Base-by-base conservation (phyloP, 2,113 vertebrate genomes). In the Melanerpes aurifrons region DNA sequence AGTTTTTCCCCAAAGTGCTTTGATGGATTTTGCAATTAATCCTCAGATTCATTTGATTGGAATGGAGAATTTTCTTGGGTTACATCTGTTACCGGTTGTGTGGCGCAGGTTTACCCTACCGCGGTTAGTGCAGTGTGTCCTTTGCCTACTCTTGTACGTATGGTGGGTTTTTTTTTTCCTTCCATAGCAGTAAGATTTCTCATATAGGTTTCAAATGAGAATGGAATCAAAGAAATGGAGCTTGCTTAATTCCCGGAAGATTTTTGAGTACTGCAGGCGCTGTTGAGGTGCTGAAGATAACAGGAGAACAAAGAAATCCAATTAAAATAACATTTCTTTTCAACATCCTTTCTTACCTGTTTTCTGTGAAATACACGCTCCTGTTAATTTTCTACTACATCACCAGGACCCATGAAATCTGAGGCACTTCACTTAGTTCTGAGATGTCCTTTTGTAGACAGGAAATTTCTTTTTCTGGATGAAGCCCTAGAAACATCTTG, bases 311-410 rank as follows among this genome's bases (percentile, higher is more conserved):
- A 90, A 96, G 75, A 88, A 94, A 96, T 94, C 93, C 96, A 97
- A 96, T 97, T 97, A 97, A 97, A 97, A 91, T 82, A 88, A 92
- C 93, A 88, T 94, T 94, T 79, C 45, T 87, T 92, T 94, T 85
- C 72, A 87, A 40, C 22, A 4, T 96, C 32, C 31, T 74, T 72
- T 90, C 73, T 80, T 76, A 91, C 87, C 87, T 87, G 35, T 91
- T 95, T 79, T 64, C 89, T 91, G 79, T 91, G 90, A 84, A 94
- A 69, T 76, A 63, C 5, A 7, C 64, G 74, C 6, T 82, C 78
- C 57, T 80, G 57, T 91, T 97, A 87, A 95, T 95, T 92, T 92
- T 83, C 63, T 88, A 31, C 76, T 50, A 8, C 56, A 76, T 72
- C 71, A 31, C 37, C 59, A 81, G 61, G 54, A 68, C 24, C 40